Base-by-base conservation (phyloP, 2,888 invertebrate species). In the Luffia ferchaultella region DNA sequence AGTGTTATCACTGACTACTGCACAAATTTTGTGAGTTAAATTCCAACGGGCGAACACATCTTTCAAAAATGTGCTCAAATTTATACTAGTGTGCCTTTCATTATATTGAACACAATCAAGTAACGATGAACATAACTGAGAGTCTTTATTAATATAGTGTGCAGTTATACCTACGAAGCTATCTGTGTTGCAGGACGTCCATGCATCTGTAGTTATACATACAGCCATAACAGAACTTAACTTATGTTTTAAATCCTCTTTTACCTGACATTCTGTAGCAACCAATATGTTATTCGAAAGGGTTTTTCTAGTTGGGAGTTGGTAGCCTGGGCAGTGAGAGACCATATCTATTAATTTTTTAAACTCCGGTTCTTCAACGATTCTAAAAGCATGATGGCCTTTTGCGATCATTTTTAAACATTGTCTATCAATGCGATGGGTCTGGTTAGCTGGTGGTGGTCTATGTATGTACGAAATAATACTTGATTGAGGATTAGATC, bases 1-100 rank as follows among this genome's bases (percentile, higher is more conserved):
- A n/a, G 56, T 57, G 48, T 60, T 60, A 20, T 60, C 60, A 43
- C 55, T 57, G 16, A 53, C 50, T 7, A 54, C 46, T 9, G 45
- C 50, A 40, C 41, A 41, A 44, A 50, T 45, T 47, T 30, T 30
- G 30, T 52, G 40, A 18, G 45, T 18, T 46, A 52, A 52, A 12
- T 48, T 7, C 54, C 52, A 54, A 20, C 50, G 49, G 16, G 20
- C 20, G 48, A 52, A 52, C 5, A 49, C 46, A 48, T 50, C 18
- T 46, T 50, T 48, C 43, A 54, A 45, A 43, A 52, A 45, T 20
- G 43, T 18, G 30, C 45, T 20, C 40, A 50, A 50, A 42, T 50
- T 52, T 42, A 9, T 3, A n/a, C 19, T 30, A 30, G 50, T 50
- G 16, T 20, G 50, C 2, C 50, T 9, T 17, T 50, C 50, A n/a